These are phyloP conservation scores for Colletes gigas DNA, from an alignment of 1,140 invertebrate genomes.

Conservation along the genomic window DNA sequence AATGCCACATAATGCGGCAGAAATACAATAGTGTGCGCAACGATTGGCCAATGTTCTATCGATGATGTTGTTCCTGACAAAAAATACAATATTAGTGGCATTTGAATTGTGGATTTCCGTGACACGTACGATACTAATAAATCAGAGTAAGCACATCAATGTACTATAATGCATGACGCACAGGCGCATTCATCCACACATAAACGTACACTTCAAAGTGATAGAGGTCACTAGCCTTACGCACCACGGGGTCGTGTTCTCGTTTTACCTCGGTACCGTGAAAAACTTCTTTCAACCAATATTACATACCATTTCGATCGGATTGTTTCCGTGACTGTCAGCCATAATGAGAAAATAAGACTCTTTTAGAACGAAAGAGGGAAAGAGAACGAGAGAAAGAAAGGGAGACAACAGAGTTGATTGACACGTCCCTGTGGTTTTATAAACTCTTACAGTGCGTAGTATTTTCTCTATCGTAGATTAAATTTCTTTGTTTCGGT, in stretches of 20 bases:
- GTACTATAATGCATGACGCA: conserved; percentile 38
- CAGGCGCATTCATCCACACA: conserved; percentile 15
- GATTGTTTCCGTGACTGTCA: conserved; percentile 35
- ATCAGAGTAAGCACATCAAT: conserved; percentile 21
- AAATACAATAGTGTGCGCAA: conserved; percentile 1
- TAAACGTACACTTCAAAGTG: conserved; percentile 29
- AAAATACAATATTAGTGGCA: not conserved
- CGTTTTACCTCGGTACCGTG: conserved; percentile 44
- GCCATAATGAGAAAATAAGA: conserved; percentile 26
- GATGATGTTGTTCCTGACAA: too few species aligned
- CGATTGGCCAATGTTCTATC: not conserved
- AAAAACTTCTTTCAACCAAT: conserved; percentile 23
- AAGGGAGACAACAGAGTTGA: conserved; percentile 32
- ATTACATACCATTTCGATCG: conserved; percentile 2
- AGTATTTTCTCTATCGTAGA: conserved; percentile 23
- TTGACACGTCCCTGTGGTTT: conserved; percentile 39
- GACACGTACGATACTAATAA: not conserved
- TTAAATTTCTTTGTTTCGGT: not conserved
- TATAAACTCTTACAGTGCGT: conserved; percentile 17
- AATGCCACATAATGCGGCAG: conserved; percentile 38
- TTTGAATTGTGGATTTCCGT: not conserved
- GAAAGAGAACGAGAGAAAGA: not conserved
- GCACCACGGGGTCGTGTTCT: conserved; percentile 48
- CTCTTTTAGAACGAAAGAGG: not conserved
- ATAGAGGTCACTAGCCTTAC: conserved; percentile 63